Evolutionary conservation across 1,140 invertebrate species (phyloP), one percentile per base, ranked within the genome.

Genomic region (Drosophila kohkoa): DNA sequence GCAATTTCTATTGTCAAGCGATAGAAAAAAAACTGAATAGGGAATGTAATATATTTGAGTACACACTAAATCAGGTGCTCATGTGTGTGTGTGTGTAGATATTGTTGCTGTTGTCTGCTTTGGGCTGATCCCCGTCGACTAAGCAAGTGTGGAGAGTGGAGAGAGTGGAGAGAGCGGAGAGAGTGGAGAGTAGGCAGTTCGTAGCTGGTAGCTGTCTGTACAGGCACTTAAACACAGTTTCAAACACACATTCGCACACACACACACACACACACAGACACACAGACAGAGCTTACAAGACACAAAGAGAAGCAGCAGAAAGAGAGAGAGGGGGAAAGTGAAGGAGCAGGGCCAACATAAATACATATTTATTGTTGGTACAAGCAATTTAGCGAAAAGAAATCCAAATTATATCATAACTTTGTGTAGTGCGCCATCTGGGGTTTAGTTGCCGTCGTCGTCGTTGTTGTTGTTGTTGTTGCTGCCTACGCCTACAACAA

Each of bases 281-380:
- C 32, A 52, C 25, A 66, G 13, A 6, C 7, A 62, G 10, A 11
- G 35, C 38, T 41, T 41, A 11, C 10, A 3, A 10, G 35, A 10
- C 35, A 38, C 35, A 38, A 38, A 38, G 35, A 10, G 35, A 38
- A 38, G 20, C 20, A 32, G 32, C 32, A 32, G 32, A 32, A 32
- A 32, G 32, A 32, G 32, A 32, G 30, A 32, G 32, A 8, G 32
- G 7, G 32, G 32, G 32, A 32, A 6, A 8, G 32, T 7, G 32
- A 8, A 8, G 35, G 7, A 38, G 35, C 64, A 69, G 57, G 38
- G 59, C 62, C 60, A 81, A 88, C 86, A 90, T 89, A 90, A 90
- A 90, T 90, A 89, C 86, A 86, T 90, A 89, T 89, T 90, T 89
- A 90, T 89, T 86, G 86, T 89, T 89, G 85, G 85, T 89, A 89